Percentiles rank a stretch among this genome's conserved stretches.
Conservation (phyloP, 2,113 vertebrate species). For the Baryphthengus martii region DNA sequence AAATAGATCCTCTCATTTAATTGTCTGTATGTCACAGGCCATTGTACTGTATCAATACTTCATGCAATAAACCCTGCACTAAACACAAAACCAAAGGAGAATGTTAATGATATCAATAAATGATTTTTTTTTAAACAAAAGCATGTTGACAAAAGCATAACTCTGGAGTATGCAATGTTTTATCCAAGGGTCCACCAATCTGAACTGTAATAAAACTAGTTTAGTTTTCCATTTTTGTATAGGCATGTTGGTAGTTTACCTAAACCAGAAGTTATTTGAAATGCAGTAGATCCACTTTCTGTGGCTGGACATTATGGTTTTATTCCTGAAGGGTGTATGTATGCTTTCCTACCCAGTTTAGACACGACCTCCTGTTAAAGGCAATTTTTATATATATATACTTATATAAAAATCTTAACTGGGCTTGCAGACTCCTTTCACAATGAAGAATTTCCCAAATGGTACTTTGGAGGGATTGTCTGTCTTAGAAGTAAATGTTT, state of each 20-base stretch:
- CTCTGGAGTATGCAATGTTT: background rate
- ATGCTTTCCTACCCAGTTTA: background rate
- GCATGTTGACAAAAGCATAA: background rate
- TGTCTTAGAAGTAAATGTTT: background rate
- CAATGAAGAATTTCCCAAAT: background rate
- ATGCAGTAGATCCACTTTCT: background rate
- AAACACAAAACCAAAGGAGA: background rate
- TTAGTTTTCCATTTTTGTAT: background rate
- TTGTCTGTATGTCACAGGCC: background rate
- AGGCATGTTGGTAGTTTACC: background rate
- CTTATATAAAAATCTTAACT: background rate
- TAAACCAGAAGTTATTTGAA: background rate
- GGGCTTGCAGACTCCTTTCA: background rate
- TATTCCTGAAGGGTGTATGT: background rate
- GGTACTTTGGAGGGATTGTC: background rate
- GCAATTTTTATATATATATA: background rate
- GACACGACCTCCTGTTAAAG: background rate
- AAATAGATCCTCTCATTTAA: background rate
- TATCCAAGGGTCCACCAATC: background rate
- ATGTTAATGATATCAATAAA: background rate
- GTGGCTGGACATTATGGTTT: background rate
- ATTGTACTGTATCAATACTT: too few species aligned
- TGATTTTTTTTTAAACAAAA: background rate
- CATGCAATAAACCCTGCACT: background rate
- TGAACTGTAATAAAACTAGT: background rate